phyloP scores from a whole-genome alignment of 2,113 vertebrate genomes.

The Trinectes maculatus region DNA sequence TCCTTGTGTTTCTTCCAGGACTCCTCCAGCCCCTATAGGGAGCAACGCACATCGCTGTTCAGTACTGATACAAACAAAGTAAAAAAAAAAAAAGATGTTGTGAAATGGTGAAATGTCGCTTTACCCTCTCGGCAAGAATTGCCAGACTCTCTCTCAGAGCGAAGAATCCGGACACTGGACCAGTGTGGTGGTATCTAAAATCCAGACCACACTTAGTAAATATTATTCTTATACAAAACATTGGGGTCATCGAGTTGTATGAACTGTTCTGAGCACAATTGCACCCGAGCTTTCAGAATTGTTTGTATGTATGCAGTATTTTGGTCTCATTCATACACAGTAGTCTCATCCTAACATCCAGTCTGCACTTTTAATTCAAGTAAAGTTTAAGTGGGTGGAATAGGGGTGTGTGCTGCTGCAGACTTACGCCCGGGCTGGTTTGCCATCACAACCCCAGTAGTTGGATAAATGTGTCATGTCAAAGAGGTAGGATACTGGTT shows the following conservation, averaged over 20 bases:
- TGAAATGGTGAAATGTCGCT: slow-evolving; percentile 9
- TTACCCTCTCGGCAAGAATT: slow-evolving; percentile 87
- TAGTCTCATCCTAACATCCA: background rate
- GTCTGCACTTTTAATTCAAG: background rate
- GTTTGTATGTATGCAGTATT: too few species aligned
- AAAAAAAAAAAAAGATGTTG: background rate
- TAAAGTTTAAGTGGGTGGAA: background rate
- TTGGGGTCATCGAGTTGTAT: too few species aligned
- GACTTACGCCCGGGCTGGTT: slow-evolving; percentile 86
- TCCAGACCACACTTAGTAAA: slow-evolving; percentile 8
- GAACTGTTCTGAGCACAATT: background rate
- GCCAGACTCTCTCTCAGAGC: slow-evolving; percentile 91
- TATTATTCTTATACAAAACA: background rate
- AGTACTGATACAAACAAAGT: too few species aligned
- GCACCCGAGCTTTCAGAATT: too few species aligned
- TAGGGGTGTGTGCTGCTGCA: background rate
- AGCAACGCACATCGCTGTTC: background rate
- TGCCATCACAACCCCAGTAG: slow-evolving; percentile 90
- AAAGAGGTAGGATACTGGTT: slow-evolving; percentile 88
- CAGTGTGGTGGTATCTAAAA: slow-evolving; percentile 93
- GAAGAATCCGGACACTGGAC: slow-evolving; percentile 86
- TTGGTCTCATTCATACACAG: too few species aligned
- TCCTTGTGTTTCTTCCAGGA: slow-evolving; percentile 87
- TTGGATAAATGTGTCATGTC: slow-evolving; percentile 88
- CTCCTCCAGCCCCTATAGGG: slow-evolving; percentile 88